phyloP scores from a whole-genome alignment of 2,888 invertebrate genomes.

The Campaea margaritaria region DNA sequence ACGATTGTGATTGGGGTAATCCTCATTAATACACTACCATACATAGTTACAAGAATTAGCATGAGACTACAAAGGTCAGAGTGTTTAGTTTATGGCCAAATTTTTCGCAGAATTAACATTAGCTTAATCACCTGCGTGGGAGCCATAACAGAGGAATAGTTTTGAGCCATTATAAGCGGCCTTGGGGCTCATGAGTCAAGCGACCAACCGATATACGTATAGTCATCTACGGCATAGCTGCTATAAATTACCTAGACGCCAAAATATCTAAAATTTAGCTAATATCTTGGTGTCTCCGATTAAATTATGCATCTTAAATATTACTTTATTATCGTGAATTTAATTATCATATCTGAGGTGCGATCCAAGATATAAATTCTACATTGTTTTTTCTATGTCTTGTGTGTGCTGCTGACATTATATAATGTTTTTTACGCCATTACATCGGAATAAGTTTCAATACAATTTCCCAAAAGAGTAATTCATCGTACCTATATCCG shows the following conservation, averaged over 20 bases:
- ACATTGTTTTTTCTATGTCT: no score
- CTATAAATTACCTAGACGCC: conserved; percentile 47
- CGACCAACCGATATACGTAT: conserved; percentile 37
- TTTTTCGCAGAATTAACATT: conserved; percentile 46
- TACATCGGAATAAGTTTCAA: no score
- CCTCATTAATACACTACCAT: conserved; percentile 15
- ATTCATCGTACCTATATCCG: no score
- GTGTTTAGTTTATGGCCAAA: conserved; percentile 38
- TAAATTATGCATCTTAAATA: conserved; percentile 14
- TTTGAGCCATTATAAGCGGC: conserved; percentile 50
- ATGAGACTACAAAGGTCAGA: conserved; percentile 48
- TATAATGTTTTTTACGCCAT: no score
- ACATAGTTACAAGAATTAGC: conserved; percentile 34
- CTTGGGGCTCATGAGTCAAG: conserved; percentile 47
- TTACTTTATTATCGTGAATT: conserved; percentile 9
- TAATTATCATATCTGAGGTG: neutral
- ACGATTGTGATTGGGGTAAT: conserved; percentile 15
- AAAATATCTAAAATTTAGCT: conserved; percentile 16
- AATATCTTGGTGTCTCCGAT: conserved; percentile 24
- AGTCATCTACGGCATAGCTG: conserved; percentile 46
- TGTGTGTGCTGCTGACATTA: no score
- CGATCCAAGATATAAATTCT: neutral
- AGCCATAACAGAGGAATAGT: conserved; percentile 48
- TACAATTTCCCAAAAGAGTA: no score
- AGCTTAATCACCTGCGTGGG: conserved; percentile 54